phyloP scores from a whole-genome alignment of 2,888 invertebrate genomes.

The Xylophagus ater region DNA sequence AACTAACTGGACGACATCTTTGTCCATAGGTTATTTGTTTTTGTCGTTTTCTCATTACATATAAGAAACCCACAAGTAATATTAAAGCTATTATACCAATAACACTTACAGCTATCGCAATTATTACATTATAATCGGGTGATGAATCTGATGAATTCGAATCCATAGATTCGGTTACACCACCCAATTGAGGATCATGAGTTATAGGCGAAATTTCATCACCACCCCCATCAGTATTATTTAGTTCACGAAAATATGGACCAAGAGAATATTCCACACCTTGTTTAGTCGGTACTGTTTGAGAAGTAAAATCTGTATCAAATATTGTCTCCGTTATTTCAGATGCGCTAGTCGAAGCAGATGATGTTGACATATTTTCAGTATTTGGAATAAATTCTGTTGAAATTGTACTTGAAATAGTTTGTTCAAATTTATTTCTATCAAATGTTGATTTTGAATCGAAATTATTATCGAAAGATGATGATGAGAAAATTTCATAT shows the following conservation, averaged over 20 bases:
- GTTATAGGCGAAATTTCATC: not conserved
- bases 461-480: too few species aligned
- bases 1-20: slow-evolving; percentile 75
- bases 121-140: slow-evolving; percentile 56
- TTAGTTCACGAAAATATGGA: too few species aligned
- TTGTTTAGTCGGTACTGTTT: too few species aligned
- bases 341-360: slow-evolving; percentile 10
- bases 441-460: too few species aligned
- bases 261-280: too few species aligned
- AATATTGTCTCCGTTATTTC: slow-evolving; percentile 16
- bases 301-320: too few species aligned
- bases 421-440: too few species aligned
- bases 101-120: slow-evolving; percentile 70
- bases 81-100: slow-evolving; percentile 69
- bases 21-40: slow-evolving; percentile 73
- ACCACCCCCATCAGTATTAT: not conserved
- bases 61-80: slow-evolving; percentile 61
- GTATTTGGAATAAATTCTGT: not conserved
- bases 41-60: slow-evolving; percentile 71
- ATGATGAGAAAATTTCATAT: too few species aligned
- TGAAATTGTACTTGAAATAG: slow-evolving; percentile 4
- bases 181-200: slow-evolving; percentile 7
- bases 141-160: not conserved
- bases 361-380: not conserved
- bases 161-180: slow-evolving; percentile 15